A percentile compares a stretch with the other conserved stretches of the same genome.
phyloP scores from a whole-genome alignment of 1,140 invertebrate genomes.

The Sinella curviseta region DNA sequence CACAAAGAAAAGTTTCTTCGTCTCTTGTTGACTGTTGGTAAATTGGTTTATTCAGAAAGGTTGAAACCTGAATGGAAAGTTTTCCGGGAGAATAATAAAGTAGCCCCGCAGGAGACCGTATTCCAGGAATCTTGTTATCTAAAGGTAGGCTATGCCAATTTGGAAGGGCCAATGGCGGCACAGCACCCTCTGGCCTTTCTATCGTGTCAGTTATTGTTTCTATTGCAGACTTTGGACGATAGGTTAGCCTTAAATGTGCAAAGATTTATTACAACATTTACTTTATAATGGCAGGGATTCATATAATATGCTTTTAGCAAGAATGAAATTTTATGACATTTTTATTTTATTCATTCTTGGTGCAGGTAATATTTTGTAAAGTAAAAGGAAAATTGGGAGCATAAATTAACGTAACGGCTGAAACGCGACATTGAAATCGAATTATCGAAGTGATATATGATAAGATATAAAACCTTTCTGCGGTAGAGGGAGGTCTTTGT shows the following conservation, averaged over 20 bases:
- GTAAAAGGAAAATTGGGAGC: too few species aligned
- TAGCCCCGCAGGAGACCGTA: neutral
- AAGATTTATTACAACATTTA: neutral
- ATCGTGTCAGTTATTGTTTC: neutral
- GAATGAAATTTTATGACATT: too few species aligned
- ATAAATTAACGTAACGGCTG: too few species aligned
- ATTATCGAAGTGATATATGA: neutral
- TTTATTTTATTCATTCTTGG: too few species aligned
- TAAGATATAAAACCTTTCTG: neutral
- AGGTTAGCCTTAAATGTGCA: neutral
- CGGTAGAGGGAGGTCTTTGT: neutral
- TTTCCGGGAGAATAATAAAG: slow-evolving; percentile 23
- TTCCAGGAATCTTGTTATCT: neutral
- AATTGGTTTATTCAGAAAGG: too few species aligned
- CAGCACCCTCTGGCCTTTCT: neutral
- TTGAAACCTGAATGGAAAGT: neutral
- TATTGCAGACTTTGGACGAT: neutral
- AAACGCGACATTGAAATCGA: too few species aligned
- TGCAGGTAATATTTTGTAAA: too few species aligned
- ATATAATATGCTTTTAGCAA: too few species aligned
- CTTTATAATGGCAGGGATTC: too few species aligned
- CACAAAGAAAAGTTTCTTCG: too few species aligned
- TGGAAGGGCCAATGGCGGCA: neutral
- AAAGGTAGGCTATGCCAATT: neutral
- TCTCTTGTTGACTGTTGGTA: too few species aligned